Evolutionary conservation across 30 jellyfish, hydroid and myxozoan genomes (phyloP).

Genomic region (Morbakka virulenta): DNA sequence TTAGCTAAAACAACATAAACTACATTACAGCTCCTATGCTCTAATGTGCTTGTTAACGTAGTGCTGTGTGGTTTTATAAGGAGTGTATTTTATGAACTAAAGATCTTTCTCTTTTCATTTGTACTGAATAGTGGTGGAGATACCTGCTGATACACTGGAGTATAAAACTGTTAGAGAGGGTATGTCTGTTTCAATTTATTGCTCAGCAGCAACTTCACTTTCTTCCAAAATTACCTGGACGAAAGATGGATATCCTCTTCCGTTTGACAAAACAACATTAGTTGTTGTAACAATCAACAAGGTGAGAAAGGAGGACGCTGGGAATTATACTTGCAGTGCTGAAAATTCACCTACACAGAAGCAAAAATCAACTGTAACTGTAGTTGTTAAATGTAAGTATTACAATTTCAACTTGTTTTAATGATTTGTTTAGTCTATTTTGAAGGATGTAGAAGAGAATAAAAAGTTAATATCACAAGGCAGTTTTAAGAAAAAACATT

Average conservation of each 20-base stretch:
- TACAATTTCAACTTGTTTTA: too few relatives aligned
- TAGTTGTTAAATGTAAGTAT: background rate
- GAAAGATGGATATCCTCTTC: background rate
- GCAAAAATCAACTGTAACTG: background rate
- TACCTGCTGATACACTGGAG: background rate
- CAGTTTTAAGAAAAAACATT: too few relatives aligned
- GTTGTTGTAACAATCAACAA: background rate
- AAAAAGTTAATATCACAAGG: too few relatives aligned
- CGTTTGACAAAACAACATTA: background rate
- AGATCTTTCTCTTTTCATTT: too few relatives aligned
- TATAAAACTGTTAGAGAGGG: background rate
- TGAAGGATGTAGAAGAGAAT: too few relatives aligned
- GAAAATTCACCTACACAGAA: background rate
- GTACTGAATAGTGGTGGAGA: too few relatives aligned
- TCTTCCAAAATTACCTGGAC: background rate
- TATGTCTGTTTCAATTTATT: background rate
- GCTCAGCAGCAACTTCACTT: background rate
- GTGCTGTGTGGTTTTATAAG: too few relatives aligned
- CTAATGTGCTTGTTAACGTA: too few relatives aligned
- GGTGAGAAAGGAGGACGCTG: background rate
- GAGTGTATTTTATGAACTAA: too few relatives aligned
- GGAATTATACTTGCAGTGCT: background rate
- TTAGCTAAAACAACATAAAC: too few relatives aligned
- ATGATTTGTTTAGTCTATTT: too few relatives aligned
- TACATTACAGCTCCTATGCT: too few relatives aligned